Conservation (phyloP, 2,888 invertebrate species). For the Junonia oenone region DNA sequence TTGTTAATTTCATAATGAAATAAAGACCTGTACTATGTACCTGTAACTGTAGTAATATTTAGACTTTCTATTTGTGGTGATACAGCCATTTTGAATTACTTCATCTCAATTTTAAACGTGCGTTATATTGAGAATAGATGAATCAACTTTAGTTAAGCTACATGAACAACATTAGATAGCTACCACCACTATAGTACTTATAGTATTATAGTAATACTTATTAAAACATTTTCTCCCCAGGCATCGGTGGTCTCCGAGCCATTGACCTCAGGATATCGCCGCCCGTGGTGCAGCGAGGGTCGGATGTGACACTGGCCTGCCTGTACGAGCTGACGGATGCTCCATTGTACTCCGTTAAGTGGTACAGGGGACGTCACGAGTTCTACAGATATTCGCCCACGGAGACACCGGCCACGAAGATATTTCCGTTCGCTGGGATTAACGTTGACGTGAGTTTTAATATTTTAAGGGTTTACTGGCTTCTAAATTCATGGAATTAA, state of each 20-base stretch:
- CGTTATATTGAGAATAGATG: no score
- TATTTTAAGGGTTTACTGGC: background rate
- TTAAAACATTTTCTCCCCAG: slow-evolving; percentile 40
- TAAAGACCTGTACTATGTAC: no score
- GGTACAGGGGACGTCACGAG: slow-evolving; percentile 84
- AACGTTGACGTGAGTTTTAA: slow-evolving; percentile 82
- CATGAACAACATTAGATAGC: no score
- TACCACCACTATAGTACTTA: no score
- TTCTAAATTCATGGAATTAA: no score
- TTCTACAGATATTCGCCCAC: slow-evolving; percentile 84
- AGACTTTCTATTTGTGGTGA: no score
- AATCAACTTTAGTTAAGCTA: no score
- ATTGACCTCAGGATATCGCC: slow-evolving; percentile 80
- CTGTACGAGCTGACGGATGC: slow-evolving; percentile 83
- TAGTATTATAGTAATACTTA: no score
- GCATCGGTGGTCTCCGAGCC: slow-evolving; percentile 72
- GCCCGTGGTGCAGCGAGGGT: slow-evolving; percentile 80
- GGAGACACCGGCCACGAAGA: slow-evolving; percentile 82
- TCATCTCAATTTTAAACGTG: no score
- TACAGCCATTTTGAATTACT: no score
- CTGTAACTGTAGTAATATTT: no score
- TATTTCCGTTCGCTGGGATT: slow-evolving; percentile 82
- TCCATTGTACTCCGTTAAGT: slow-evolving; percentile 84
- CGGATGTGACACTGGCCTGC: slow-evolving; percentile 80
- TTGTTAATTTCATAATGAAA: no score